Conservation (phyloP, 1,140 invertebrate species). For the Tetranychus cinnabarinus region DNA sequence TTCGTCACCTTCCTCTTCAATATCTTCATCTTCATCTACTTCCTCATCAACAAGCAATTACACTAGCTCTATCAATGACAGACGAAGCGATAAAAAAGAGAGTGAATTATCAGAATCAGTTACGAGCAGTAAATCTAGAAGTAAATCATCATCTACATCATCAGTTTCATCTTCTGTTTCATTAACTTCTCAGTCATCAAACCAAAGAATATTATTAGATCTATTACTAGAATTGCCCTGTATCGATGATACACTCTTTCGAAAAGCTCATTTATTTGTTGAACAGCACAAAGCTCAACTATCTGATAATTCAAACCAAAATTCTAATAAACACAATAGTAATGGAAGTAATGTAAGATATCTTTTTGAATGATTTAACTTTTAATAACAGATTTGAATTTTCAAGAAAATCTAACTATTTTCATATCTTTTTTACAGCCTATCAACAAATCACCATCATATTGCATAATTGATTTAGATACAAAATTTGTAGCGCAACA, state of each 20-base stretch:
- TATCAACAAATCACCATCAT: not conserved
- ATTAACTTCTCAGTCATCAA: not conserved
- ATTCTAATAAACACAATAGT: too few species aligned
- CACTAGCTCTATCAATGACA: too few species aligned
- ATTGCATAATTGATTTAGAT: conserved; percentile 7
- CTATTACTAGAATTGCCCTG: not conserved
- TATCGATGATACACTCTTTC: conserved; percentile 5
- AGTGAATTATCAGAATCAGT: too few species aligned
- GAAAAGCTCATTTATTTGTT: not conserved
- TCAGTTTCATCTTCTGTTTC: too few species aligned
- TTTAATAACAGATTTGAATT: too few species aligned
- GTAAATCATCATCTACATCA: too few species aligned
- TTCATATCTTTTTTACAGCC: not conserved
- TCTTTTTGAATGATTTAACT: too few species aligned
- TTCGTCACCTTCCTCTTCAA: not conserved
- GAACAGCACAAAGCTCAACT: not conserved
- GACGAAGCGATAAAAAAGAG: too few species aligned
- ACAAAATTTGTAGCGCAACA: conserved; percentile 10
- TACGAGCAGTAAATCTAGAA: too few species aligned
- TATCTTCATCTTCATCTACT: not conserved
- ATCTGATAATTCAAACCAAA: too few species aligned
- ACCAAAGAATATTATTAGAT: conserved; percentile 1
- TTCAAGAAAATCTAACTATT: too few species aligned
- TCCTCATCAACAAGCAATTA: not conserved
- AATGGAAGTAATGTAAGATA: too few species aligned